phyloP scores from a whole-genome alignment of 2,888 invertebrate species.

The Brenthis hecate region DNA sequence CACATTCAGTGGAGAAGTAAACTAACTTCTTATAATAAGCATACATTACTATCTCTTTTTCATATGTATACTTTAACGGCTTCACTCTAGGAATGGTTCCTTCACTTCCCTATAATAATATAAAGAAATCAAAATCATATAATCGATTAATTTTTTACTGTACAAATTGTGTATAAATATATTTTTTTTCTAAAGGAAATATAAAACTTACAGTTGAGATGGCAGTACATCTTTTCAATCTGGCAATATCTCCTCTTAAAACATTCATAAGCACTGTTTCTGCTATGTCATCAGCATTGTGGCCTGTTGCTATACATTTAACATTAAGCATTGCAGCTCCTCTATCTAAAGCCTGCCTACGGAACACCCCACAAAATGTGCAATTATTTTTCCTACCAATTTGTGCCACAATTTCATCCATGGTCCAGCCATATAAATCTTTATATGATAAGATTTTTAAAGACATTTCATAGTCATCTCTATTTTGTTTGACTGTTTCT shows the following conservation, averaged over 20 bases:
- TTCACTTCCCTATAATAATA: conserved; percentile 84
- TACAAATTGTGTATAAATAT: not conserved
- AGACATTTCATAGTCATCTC: conserved; percentile 95
- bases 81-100: conserved; percentile 95
- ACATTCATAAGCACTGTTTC: conserved; percentile 99
- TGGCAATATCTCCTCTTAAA: conserved; percentile 96
- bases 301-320: conserved; percentile 97
- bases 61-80: conserved; percentile 98
- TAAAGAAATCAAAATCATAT: not conserved
- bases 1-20: conserved; percentile 99
- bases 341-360: conserved; percentile 97
- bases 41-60: conserved; percentile 99
- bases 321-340: conserved; percentile 95
- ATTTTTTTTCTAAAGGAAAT: not conserved
- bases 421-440: conserved; percentile 99
- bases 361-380: conserved; percentile 97
- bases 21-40: conserved; percentile 97
- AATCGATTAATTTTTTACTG: not conserved
- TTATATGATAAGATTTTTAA: conserved; percentile 97
- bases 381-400: conserved; percentile 96
- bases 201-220: conserved; percentile 88
- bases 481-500: conserved; percentile 97
- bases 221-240: conserved; percentile 95
- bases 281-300: conserved; percentile 98
- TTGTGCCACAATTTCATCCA: conserved; percentile 97